A percentile compares a stretch with the other conserved stretches of the same genome.
Conservation (phyloP, 92 coral and sea anemone species). For the Heliopora coerulea region DNA sequence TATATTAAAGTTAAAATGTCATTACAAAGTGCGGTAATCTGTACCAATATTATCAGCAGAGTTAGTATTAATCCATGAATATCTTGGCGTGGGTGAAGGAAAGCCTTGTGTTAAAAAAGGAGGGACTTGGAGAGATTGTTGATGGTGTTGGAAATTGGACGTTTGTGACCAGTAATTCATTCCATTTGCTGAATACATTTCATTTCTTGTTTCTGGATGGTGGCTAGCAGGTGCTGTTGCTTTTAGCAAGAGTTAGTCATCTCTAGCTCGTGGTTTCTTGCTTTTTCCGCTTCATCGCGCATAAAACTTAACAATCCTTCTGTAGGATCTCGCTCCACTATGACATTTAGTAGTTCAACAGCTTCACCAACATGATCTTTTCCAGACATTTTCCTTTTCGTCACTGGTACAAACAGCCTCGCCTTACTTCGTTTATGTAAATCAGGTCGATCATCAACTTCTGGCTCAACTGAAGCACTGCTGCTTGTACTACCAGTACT, state of each 20-base stretch:
- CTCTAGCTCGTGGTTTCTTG: slow-evolving; percentile 34
- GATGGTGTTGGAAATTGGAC: slow-evolving; percentile 11
- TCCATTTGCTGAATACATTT: slow-evolving; percentile 3
- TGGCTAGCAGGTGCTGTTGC: slow-evolving; percentile 6
- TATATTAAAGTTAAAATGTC: no score
- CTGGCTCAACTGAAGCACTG: background rate
- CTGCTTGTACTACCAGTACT: slow-evolving; percentile 10
- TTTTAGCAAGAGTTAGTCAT: slow-evolving; percentile 28
- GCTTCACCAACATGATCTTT: slow-evolving; percentile 33
- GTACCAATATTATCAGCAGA: slow-evolving; percentile 2
- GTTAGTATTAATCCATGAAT: background rate
- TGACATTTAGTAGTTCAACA: slow-evolving; percentile 1
- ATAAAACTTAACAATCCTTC: slow-evolving; percentile 12
- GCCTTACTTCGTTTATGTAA: background rate
- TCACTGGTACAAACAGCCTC: slow-evolving; percentile 13
- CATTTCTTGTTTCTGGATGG: slow-evolving; percentile 1
- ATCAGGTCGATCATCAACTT: slow-evolving; percentile 10
- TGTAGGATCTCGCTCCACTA: slow-evolving; percentile 21
- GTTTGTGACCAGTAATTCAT: slow-evolving; percentile 12
- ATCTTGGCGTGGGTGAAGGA: slow-evolving; percentile 4
- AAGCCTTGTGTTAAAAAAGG: slow-evolving; percentile 14
- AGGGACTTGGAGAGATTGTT: slow-evolving; percentile 1
- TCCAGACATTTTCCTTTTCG: slow-evolving; percentile 14
- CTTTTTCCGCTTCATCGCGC: slow-evolving; percentile 31
- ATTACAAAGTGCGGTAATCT: slow-evolving; percentile 20